phyloP scores from a whole-genome alignment of 1,140 invertebrate genomes.

The Hesperophylax magnus region DNA sequence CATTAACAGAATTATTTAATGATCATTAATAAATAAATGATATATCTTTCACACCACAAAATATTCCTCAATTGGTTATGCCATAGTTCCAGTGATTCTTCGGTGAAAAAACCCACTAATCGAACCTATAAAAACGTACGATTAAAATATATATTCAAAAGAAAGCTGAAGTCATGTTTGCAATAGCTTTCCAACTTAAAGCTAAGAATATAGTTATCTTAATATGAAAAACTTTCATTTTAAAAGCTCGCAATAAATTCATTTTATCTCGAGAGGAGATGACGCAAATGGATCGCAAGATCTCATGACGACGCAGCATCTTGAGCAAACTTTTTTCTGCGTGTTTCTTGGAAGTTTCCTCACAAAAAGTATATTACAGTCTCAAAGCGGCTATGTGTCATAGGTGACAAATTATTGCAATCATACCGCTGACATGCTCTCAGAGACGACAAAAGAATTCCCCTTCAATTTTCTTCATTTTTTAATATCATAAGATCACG shows the following conservation, averaged over 20 bases:
- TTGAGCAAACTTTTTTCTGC: background rate
- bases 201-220: no score
- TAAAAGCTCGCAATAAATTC: background rate
- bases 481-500: background rate
- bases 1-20: no score
- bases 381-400: background rate
- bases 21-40: no score
- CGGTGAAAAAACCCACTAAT: no score
- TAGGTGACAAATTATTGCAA: constrained; percentile 7
- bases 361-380: background rate
- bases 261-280: background rate
- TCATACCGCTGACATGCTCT: background rate
- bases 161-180: no score
- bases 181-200: no score
- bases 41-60: no score
- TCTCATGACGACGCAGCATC: background rate
- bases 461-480: background rate
- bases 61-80: no score
- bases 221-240: no score
- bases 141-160: no score
- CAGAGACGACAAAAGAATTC: background rate
- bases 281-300: background rate
- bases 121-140: no score
- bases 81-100: no score
- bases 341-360: background rate